These are phyloP conservation scores for Ostrea edulis DNA, from an alignment of 1,140 invertebrate genomes.

Conservation along the genomic window DNA sequence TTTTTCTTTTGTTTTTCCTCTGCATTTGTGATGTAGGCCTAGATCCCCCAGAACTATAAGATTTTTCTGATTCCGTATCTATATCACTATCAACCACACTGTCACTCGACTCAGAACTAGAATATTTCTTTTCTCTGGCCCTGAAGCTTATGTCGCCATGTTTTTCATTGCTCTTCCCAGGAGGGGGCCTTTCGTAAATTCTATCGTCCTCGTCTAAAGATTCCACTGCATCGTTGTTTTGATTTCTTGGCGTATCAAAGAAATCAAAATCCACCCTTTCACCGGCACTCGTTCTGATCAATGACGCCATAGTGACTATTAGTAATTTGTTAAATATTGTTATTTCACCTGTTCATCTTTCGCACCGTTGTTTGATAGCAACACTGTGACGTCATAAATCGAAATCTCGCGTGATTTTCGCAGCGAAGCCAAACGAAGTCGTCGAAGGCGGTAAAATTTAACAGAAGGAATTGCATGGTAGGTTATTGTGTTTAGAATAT, in stretches of 20 bases:
- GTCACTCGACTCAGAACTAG: conserved; percentile 55
- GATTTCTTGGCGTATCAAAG: conserved; percentile 67
- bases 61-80: conserved; percentile 45
- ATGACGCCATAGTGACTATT: conserved; percentile 14
- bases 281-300: conserved; percentile 26
- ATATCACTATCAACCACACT: conserved; percentile 46
- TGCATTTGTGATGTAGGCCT: neutral
- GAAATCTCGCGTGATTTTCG: conserved; percentile 59
- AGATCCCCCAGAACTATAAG: conserved; percentile 16
- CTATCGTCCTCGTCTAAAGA: conserved; percentile 45
- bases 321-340: conserved; percentile 41
- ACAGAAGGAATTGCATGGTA: neutral
- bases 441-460: conserved; percentile 52
- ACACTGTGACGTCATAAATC: conserved; percentile 59
- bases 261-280: conserved; percentile 71
- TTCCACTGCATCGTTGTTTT: conserved; percentile 33
- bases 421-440: neutral
- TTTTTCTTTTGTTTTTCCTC: conserved; percentile 31
- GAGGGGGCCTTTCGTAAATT: conserved; percentile 45
- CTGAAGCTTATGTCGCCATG: conserved; percentile 41
- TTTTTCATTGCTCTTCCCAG: conserved; percentile 50
- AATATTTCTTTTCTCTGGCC: conserved; percentile 48
- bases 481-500: no score
- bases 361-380: conserved; percentile 67
- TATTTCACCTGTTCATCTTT: conserved; percentile 49